Percentiles rank a stretch among this genome's conserved stretches.
These are phyloP conservation scores for Gandaritis pyraliata DNA, from an alignment of 2,888 invertebrate species.

Conservation along the genomic window DNA sequence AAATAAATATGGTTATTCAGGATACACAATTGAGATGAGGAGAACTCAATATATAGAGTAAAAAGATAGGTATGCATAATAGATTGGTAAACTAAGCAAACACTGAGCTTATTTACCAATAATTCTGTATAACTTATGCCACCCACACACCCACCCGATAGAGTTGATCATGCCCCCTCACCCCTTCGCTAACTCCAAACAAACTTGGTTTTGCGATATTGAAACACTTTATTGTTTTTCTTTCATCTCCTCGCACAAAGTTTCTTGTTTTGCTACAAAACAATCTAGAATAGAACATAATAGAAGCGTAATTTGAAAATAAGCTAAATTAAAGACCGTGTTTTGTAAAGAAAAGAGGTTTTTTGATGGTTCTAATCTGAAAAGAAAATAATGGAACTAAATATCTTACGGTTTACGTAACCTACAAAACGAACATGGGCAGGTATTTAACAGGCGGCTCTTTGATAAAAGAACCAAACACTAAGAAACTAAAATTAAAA, in stretches of 20 bases:
- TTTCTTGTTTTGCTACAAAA: constrained; percentile 55
- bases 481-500: too few species aligned
- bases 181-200: constrained; percentile 66
- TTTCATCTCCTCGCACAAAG: constrained; percentile 65
- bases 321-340: background rate
- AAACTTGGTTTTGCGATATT: constrained; percentile 78
- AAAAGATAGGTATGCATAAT: background rate
- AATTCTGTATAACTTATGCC: constrained; percentile 44
- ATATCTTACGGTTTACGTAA: too few species aligned
- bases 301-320: background rate
- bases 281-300: constrained; percentile 32
- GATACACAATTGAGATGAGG: too few species aligned
- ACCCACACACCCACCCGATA: constrained; percentile 12
- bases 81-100: constrained; percentile 47
- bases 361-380: too few species aligned
- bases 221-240: constrained; percentile 80
- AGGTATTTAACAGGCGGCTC: too few species aligned
- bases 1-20: too few species aligned
- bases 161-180: constrained; percentile 43
- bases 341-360: background rate
- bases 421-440: too few species aligned
- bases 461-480: too few species aligned
- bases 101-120: constrained; percentile 48
- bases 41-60: too few species aligned
- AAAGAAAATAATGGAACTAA: too few species aligned